These are phyloP conservation scores for Betta splendens DNA, from an alignment of 2,797 vertebrate species.

Conservation along the genomic window DNA sequence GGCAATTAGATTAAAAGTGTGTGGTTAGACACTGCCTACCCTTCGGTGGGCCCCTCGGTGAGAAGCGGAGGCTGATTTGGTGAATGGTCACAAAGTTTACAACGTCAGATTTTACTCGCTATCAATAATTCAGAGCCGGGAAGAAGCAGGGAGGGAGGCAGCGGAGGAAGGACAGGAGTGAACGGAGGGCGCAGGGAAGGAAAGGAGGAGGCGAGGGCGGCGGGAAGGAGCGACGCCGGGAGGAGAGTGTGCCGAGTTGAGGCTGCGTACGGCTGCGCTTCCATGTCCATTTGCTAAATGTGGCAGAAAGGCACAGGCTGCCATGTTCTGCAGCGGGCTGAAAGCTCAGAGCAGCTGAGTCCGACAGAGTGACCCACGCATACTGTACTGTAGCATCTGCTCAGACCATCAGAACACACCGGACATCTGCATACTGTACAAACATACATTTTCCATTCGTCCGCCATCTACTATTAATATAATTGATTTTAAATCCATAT, in stretches of 20 bases:
- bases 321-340: conserved; percentile 63
- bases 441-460: no score
- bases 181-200: conserved; percentile 42
- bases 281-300: conserved; percentile 80
- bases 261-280: conserved; percentile 56
- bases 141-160: conserved; percentile 44
- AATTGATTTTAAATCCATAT: neutral
- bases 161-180: conserved; percentile 41
- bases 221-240: conserved; percentile 33
- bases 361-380: conserved; percentile 3
- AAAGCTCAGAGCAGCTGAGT: conserved; percentile 60
- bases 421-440: no score
- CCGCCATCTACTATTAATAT: no score
- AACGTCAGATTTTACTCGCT: conserved; percentile 90
- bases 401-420: conserved; percentile 15
- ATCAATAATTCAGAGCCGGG: conserved; percentile 89
- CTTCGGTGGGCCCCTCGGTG: conserved; percentile 82
- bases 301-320: conserved; percentile 74
- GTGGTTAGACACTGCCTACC: conserved; percentile 90
- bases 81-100: conserved; percentile 91
- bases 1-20: conserved; percentile 93
- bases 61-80: conserved; percentile 85
- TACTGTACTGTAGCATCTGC: no score
- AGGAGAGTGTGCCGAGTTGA: conserved; percentile 34
- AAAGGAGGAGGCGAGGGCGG: conserved; percentile 38